A percentile compares a stretch with the other conserved stretches of the same genome.
These are phyloP conservation scores for Phorcus lineatus DNA, from an alignment of 2,888 invertebrate species.

Conservation along the genomic window DNA sequence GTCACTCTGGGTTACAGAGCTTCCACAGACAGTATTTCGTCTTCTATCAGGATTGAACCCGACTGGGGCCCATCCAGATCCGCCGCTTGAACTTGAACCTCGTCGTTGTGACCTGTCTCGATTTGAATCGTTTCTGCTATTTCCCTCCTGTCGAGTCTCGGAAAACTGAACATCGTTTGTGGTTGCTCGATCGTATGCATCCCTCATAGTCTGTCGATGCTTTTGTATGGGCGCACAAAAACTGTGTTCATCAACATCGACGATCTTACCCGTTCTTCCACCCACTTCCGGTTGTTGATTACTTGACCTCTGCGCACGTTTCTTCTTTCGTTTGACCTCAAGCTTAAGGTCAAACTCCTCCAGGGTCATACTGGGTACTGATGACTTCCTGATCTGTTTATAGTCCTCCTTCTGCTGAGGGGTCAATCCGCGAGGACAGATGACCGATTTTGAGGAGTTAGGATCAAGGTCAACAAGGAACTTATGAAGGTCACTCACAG, in stretches of 20 bases:
- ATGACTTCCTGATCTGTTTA: neutral
- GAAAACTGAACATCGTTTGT: conserved; percentile 6
- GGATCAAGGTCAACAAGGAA: neutral
- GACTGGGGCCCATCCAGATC: neutral
- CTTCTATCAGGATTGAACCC: neutral
- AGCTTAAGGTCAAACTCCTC: conserved; percentile 25
- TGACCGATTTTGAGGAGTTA: neutral
- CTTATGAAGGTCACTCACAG: neutral
- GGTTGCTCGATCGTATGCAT: conserved; percentile 2
- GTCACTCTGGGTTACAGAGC: neutral
- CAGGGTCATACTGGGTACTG: conserved; percentile 24
- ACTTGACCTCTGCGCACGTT: neutral
- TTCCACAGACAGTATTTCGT: neutral
- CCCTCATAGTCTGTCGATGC: neutral
- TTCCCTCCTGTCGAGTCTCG: neutral
- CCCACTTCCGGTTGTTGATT: neutral
- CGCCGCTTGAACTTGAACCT: neutral
- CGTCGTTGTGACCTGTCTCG: neutral
- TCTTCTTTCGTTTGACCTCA: neutral
- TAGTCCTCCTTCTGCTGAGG: neutral
- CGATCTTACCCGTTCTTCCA: neutral
- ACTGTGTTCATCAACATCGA: neutral
- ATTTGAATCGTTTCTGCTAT: neutral
- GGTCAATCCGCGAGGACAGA: conserved; percentile 22
- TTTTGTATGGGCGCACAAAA: neutral